Base-by-base conservation (phyloP, 2,797 vertebrate species). In the Zalophus californianus region DNA sequence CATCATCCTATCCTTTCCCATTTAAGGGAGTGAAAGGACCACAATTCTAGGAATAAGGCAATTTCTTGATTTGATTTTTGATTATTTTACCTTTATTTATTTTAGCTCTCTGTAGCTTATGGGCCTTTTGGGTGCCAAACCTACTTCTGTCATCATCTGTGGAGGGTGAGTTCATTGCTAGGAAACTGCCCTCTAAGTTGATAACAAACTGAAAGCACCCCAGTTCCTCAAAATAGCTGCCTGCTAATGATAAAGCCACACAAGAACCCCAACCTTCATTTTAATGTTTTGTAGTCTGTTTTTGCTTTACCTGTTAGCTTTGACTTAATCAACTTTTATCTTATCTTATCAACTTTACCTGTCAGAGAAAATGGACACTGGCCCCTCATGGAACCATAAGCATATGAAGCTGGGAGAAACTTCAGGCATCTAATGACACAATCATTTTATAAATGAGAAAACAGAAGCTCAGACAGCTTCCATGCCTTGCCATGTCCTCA, bases 351-450 rank as follows among this genome's bases (percentile, higher is more conserved):
- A 44, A 44, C 8, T 44, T 44, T 44, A 9, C 9, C n/a, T 86
- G 52, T 86, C 86, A 82, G 73, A 83, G 64, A 87, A 93, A 78
- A 90, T 35, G 18, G 48, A 41, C 41, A 78, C 72, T 60, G n/a
- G 25, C 44, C 87, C 18, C 25, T 70, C 52, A 29, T 13, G 18
- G 4, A 90, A 79, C 25, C 80, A 60, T 38, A 12, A 77, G 94
- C 85, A 64, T 44, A 77, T 50, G 93, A 73, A 86, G 14, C 84
- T 78, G 32, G 88, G 52, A 96, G 75, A 77, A 96, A 88, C 6
- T 32, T 29, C 60, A 54, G 11, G 0, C 60, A 2, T 77, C 58
- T 75, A 41, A 64, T 20, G 27, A n/a, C 32, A 77, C 0, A 52
- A 60, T 23, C 16, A 41, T 32, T 60, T 82, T 87, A 68, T 35